Conservation (phyloP, 2,113 vertebrate genomes). For the Semicossyphus pulcher region DNA sequence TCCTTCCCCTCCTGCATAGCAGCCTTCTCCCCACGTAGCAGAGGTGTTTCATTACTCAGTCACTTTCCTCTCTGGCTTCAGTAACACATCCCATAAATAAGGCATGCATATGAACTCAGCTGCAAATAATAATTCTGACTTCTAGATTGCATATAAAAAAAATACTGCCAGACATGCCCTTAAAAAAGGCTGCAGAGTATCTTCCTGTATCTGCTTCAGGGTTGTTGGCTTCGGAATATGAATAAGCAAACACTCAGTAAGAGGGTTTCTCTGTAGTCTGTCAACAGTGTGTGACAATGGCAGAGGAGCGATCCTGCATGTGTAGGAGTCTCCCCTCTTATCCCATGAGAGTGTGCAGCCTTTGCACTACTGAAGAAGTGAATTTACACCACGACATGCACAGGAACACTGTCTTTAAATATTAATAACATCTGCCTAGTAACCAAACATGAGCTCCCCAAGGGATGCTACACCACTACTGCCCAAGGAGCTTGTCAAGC, state of each 20-base stretch:
- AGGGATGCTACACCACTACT: slow-evolving; percentile 13
- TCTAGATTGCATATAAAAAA: background rate
- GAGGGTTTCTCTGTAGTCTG: slow-evolving; percentile 75
- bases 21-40: slow-evolving; percentile 41
- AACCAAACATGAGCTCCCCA: slow-evolving; percentile 60
- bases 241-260: slow-evolving; percentile 72
- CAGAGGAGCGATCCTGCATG: slow-evolving; percentile 40
- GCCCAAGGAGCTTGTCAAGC: slow-evolving; percentile 22
- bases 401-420: slow-evolving; percentile 76
- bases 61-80: slow-evolving; percentile 32
- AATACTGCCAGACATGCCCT: background rate
- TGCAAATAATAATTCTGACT: slow-evolving; percentile 16
- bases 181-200: background rate
- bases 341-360: slow-evolving; percentile 47
- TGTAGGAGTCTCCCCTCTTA: slow-evolving; percentile 26
- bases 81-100: slow-evolving; percentile 25
- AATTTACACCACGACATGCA: slow-evolving; percentile 64
- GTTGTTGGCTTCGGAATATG: slow-evolving; percentile 47
- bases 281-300: slow-evolving; percentile 51
- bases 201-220: slow-evolving; percentile 5
- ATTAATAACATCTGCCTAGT: slow-evolving; percentile 82
- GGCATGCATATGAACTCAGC: background rate
- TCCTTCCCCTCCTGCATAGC: slow-evolving; percentile 25
- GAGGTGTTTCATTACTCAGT: slow-evolving; percentile 67
- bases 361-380: slow-evolving; percentile 59